Conservation (phyloP, 2,888 invertebrate genomes). For the Volucella bombylans region DNA sequence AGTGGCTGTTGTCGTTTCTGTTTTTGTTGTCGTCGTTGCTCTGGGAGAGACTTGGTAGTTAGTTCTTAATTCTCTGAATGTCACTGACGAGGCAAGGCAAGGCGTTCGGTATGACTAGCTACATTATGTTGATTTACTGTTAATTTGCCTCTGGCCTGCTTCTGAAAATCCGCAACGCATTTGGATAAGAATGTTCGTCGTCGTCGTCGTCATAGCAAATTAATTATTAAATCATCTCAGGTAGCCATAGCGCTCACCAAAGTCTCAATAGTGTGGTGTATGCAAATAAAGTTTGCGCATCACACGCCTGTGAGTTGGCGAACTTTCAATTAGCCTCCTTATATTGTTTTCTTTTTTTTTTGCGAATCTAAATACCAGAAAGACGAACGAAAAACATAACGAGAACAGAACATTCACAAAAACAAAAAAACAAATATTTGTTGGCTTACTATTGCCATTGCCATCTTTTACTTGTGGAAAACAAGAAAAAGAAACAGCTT, state of each 20-base stretch:
- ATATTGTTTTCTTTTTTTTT: neutral
- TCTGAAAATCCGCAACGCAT: neutral
- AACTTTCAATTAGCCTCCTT: constrained; percentile 5
- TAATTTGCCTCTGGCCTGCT: neutral
- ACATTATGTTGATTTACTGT: constrained; percentile 1
- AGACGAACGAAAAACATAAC: neutral
- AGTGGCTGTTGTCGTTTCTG: neutral
- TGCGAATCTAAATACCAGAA: neutral
- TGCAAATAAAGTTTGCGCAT: constrained; percentile 6
- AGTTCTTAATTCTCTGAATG: neutral
- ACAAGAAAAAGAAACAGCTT: neutral
- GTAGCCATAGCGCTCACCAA: neutral
- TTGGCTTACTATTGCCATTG: neutral
- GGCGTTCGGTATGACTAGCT: too few species aligned
- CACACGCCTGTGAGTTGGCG: constrained; percentile 2
- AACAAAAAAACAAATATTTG: constrained; percentile 11
- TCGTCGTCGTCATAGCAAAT: neutral
- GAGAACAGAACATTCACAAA: neutral
- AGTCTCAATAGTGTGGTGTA: neutral
- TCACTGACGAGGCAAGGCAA: neutral
- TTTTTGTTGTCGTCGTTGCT: neutral
- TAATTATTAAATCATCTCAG: constrained; percentile 21
- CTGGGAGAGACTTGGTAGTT: neutral
- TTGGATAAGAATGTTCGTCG: neutral
- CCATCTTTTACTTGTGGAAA: constrained; percentile 18